Conservation (phyloP, 2,113 vertebrate genomes). For the Clinocottus analis region DNA sequence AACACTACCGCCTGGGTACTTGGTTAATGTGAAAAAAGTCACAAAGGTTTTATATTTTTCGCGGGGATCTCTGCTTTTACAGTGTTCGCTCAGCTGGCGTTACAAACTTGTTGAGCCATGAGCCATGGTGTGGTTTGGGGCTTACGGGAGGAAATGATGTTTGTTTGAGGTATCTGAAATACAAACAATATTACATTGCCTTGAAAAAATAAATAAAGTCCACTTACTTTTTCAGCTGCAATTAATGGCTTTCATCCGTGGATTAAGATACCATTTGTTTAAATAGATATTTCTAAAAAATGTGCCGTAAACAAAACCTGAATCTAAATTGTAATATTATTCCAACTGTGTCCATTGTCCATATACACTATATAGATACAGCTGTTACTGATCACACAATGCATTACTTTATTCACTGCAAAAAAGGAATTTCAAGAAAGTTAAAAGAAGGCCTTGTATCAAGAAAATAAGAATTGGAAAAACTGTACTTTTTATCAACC, state of each 20-base stretch:
- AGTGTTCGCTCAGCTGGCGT: background rate
- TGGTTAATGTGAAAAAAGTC: too few relatives aligned
- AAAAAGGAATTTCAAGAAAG: too few relatives aligned
- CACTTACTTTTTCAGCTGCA: background rate
- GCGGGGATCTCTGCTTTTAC: background rate
- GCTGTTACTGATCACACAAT: too few relatives aligned
- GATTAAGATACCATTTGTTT: too few relatives aligned
- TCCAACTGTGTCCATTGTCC: background rate
- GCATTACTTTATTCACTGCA: too few relatives aligned
- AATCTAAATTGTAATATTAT: too few relatives aligned
- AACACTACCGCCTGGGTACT: too few relatives aligned
- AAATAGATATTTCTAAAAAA: too few relatives aligned
- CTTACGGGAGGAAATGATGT: background rate
- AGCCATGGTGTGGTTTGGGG: background rate
- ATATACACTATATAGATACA: background rate
- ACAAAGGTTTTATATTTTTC: background rate
- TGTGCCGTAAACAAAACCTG: too few relatives aligned
- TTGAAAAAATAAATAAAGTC: background rate
- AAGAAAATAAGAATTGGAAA: too few relatives aligned
- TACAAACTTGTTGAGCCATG: background rate
- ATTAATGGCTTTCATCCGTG: background rate
- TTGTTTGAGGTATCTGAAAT: background rate
- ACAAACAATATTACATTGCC: background rate
- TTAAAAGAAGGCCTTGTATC: too few relatives aligned
- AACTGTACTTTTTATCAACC: too few relatives aligned